Percentiles rank a stretch among this genome's conserved stretches.
phyloP scores from a whole-genome alignment of 2,113 vertebrate genomes.

The Cyprinodon tularosa region DNA sequence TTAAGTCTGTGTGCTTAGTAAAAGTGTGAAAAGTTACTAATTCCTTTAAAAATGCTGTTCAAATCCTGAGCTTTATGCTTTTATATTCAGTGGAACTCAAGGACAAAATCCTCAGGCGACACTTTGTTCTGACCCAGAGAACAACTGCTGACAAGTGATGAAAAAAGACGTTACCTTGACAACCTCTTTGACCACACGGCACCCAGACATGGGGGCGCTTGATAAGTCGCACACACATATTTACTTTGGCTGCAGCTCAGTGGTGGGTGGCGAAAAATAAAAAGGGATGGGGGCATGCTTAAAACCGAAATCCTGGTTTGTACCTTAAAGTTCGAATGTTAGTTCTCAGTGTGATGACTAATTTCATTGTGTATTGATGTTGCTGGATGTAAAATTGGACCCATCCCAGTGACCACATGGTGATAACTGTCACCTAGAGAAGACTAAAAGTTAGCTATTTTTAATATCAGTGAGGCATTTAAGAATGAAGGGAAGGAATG shows the following conservation, averaged over 20 bases:
- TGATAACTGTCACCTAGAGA: not conserved
- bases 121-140: slow-evolving; percentile 21
- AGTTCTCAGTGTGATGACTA: not conserved
- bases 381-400: not conserved
- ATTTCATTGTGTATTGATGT: not conserved
- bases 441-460: too few species aligned
- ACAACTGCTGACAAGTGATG: slow-evolving; percentile 48
- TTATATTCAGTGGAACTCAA: slow-evolving; percentile 7
- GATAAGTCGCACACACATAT: slow-evolving; percentile 22
- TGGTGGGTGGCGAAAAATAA: slow-evolving; percentile 3
- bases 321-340: slow-evolving; percentile 12
- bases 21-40: not conserved
- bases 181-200: slow-evolving; percentile 46
- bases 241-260: slow-evolving; percentile 1
- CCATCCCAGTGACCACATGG: too few species aligned
- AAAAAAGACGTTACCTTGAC: slow-evolving; percentile 60
- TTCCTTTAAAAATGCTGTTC: not conserved
- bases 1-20: not conserved
- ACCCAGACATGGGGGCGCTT: slow-evolving; percentile 33
- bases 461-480: too few species aligned
- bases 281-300: not conserved
- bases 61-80: slow-evolving; percentile 9
- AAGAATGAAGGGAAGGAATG: too few species aligned
- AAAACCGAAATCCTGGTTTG: slow-evolving; percentile 3
- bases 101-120: slow-evolving; percentile 19